Evolutionary conservation across 1,140 invertebrate genomes (phyloP), one percentile per base, ranked within the genome.

Genomic region (Eumaeus atala): DNA sequence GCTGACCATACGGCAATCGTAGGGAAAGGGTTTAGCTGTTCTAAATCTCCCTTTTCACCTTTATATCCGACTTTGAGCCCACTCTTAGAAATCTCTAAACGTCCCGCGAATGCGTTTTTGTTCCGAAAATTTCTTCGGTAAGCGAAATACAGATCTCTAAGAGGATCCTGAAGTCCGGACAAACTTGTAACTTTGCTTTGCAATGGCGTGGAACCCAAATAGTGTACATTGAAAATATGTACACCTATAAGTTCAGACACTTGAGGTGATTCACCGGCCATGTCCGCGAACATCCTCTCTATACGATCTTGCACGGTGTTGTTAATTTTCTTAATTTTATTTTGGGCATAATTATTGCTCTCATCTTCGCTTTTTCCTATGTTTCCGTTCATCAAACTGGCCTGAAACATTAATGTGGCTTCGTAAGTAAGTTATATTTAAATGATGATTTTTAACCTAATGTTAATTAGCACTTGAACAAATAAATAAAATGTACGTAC

Each of bases 1-100:
- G 93, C 93, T 14, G 95, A 96, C 95, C 95, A 97, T 0, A 96
- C 95, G 0, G 95, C 95, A 77, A 97, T 97, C 12, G 94, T 93
- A 9, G 94, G 93, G 72, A 96, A 97, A 1, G 95, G 93, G 69
- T 94, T 95, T 16, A 93, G 85, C 71, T 91, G 90, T 59, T 89
- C 87, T 49, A 87, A 59, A 49, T 89, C 82, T 48, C 87, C 88
- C 72, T 90, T 87, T 33, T 90, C 84, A 40, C 89, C 88, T 77
- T 89, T 85, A 68, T 91, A 91, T 66, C 89, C 77, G 1, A 93
- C 90, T 78, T 91, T 90, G 9, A 94, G 74, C 16, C 93, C 93
- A 18, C 86, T 88, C 59, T 90, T 89, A 37, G 92, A 92, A 59
- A 95, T 94, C 74, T 94, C 92, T 71, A 95, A 79, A 34, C 87